phyloP scores from a whole-genome alignment of 35 echinoderm and acorn worm species.

The Antedon bifida region DNA sequence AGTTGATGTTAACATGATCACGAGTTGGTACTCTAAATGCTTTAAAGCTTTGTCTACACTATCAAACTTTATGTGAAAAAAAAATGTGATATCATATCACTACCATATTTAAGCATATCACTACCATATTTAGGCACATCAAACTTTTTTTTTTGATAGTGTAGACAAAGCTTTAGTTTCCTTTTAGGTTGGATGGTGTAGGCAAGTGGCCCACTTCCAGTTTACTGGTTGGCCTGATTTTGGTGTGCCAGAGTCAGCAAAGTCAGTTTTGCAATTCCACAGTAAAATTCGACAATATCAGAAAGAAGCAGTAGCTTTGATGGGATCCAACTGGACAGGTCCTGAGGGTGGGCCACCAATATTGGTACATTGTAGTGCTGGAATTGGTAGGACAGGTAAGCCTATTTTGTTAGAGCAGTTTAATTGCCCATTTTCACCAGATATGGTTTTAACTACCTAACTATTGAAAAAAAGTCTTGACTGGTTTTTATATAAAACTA shows the following conservation, averaged over 20 bases:
- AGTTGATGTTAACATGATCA: too few relatives aligned
- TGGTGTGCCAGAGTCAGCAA: conserved; percentile 77
- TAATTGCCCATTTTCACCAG: conserved; percentile 75
- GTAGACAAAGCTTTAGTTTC: too few relatives aligned
- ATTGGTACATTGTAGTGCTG: conserved; percentile 89
- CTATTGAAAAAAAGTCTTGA: too few relatives aligned
- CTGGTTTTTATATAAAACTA: too few relatives aligned
- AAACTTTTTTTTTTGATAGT: too few relatives aligned
- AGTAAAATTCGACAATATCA: conserved; percentile 66
- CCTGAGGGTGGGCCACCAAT: conserved; percentile 85
- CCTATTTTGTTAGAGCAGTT: conserved; percentile 28
- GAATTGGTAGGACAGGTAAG: conserved; percentile 94
- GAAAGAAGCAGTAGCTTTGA: conserved; percentile 34
- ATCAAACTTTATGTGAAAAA: too few relatives aligned
- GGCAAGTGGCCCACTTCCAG: conserved; percentile 75
- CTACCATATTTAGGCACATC: too few relatives aligned
- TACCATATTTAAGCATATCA: too few relatives aligned
- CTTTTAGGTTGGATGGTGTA: conserved; percentile 42
- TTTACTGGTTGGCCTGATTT: conserved; percentile 98
- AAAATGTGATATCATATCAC: too few relatives aligned
- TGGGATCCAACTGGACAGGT: conserved; percentile 51
- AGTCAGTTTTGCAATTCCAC: conserved; percentile 74
- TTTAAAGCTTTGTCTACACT: too few relatives aligned
- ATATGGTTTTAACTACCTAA: too few relatives aligned
- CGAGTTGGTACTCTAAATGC: too few relatives aligned